Evolutionary conservation across 1,140 invertebrate genomes (phyloP), one percentile per base, ranked within the genome.

Genomic region (Caenorhabditis elegans): DNA sequence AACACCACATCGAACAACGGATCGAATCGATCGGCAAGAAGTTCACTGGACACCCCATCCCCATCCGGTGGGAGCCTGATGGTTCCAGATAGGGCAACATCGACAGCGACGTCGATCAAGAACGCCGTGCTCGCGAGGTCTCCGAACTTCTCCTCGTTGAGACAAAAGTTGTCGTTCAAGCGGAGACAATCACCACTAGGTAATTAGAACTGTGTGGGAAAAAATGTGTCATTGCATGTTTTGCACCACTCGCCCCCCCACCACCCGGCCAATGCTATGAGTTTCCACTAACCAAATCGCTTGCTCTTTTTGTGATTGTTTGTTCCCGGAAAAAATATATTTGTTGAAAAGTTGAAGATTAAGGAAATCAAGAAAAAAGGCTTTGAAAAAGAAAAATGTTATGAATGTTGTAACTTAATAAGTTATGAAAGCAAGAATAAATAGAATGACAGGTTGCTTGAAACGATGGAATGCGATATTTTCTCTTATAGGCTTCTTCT

Each of bases 101-200:
- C 60, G 2, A 70, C 60, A 24, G 60, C 60, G 2, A 39, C 60
- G 13, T 39, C 60, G 0, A 70, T 70, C 60, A 70, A 70, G 11
- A 70, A 70, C 39, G 60, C 60, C 10, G 60, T 70, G 60, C 13
- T 70, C 2, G 60, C 77, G 5, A 31, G 77, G 19, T 49, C 77
- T 3, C 49, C 77, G 11, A 49, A 49, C 19, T 51, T 51, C 28
- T 78, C 49, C 15, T 78, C 77, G 15, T 36, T 78, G 31, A 24
- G 77, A 31, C 77, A 78, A 22, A 53, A 49, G 19, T 36, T 78
- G 77, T 78, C 77, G 5, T 49, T 53, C 28, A 78, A 78, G 15
- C 13, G 49, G 22, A 49, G 77, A 53, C 77, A 51, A 51, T 51
- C 77, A 5, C 47, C 49, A 6, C 19, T 70, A 70, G 60, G 60